A percentile compares a stretch with the other conserved stretches of the same genome.
Evolutionary conservation across 2,113 vertebrate species (phyloP).

Genomic region (Eulacestoma nigropectus): DNA sequence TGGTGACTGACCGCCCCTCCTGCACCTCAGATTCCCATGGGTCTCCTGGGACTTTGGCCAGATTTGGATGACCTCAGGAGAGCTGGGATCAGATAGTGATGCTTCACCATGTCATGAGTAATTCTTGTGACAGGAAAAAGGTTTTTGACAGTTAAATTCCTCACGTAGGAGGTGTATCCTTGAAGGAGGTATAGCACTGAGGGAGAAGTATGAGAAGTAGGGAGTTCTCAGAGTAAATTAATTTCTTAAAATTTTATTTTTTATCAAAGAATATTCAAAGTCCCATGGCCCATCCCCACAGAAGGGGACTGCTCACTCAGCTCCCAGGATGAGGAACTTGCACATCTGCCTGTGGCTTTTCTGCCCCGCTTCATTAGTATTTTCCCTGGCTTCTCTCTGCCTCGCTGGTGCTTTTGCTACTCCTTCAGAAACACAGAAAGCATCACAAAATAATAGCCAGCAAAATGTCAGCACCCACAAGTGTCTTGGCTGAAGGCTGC

Average conservation of each 20-base stretch:
- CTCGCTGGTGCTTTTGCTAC: not conserved
- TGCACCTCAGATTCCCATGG: not conserved
- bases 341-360: not conserved
- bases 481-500: not conserved
- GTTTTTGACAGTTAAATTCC: not conserved
- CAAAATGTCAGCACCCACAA: conserved; percentile 8
- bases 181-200: not conserved
- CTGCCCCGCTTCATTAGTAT: not conserved
- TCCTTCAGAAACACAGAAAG: not conserved
- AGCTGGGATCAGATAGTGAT: not conserved
- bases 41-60: not conserved
- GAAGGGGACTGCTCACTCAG: not conserved
- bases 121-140: not conserved
- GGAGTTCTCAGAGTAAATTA: not conserved
- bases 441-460: conserved; percentile 15
- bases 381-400: not conserved
- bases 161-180: not conserved
- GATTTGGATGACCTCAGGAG: not conserved
- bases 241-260: not conserved
- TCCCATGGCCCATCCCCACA: not conserved
- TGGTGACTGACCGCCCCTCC: not conserved
- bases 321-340: not conserved
- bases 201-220: not conserved
- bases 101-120: not conserved
- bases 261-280: not conserved